These are phyloP conservation scores for Nesoenas mayeri DNA, from an alignment of 2,113 vertebrate species.

Conservation along the genomic window DNA sequence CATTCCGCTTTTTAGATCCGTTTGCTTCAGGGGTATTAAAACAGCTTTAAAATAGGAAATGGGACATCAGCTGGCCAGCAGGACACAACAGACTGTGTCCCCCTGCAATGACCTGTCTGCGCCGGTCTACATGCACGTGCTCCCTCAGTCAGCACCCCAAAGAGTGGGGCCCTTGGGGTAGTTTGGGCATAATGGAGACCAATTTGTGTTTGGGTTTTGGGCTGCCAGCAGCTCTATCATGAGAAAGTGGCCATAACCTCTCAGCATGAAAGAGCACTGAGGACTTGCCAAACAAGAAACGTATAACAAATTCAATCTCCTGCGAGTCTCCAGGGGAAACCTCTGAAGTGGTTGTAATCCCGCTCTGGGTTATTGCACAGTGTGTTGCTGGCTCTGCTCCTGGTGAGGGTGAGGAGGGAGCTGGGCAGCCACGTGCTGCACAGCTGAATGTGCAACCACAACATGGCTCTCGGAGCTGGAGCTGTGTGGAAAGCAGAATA, in stretches of 20 bases:
- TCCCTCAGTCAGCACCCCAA: not conserved
- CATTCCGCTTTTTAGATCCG: not conserved
- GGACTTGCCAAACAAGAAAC: accelerated
- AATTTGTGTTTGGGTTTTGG: not conserved
- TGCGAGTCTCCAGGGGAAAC: not conserved
- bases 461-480: accelerated
- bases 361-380: not conserved
- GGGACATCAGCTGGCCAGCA: not conserved
- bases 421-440: accelerated
- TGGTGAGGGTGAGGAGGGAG: not conserved
- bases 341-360: not conserved
- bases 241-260: not conserved
- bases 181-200: not conserved
- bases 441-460: not conserved
- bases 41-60: not conserved
- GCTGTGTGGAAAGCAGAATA: not conserved
- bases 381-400: accelerated
- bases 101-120: not conserved
- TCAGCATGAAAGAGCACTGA: accelerated
- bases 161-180: not conserved
- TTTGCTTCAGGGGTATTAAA: not conserved
- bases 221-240: accelerated
- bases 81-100: not conserved
- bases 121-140: accelerated
- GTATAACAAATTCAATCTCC: not conserved